Conservation (phyloP, 2,113 vertebrate species). For the Carassius carassius region DNA sequence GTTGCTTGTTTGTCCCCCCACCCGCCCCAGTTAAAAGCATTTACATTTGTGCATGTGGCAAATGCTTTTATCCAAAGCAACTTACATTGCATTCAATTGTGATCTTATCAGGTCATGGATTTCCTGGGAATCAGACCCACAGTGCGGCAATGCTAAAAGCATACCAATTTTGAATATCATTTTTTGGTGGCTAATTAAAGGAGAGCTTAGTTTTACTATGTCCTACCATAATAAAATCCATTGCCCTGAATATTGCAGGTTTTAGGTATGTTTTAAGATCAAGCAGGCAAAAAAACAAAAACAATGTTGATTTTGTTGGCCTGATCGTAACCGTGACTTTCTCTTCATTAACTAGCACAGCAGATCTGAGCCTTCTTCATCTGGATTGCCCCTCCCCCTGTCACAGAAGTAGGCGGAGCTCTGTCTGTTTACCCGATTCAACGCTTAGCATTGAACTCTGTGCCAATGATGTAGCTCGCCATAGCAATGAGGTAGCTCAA, state of each 20-base stretch:
- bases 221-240: not conserved
- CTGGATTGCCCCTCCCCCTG: slow-evolving; percentile 41
- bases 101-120: not conserved
- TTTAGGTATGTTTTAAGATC: not conserved
- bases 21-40: not conserved
- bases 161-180: not conserved
- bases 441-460: not conserved
- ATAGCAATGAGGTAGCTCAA: not conserved
- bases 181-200: not conserved
- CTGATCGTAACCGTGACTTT: not conserved
- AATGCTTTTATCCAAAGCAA: not conserved
- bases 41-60: not conserved
- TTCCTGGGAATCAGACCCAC: not conserved
- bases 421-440: slow-evolving; percentile 4
- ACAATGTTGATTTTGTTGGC: not conserved
- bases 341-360: slow-evolving; percentile 50
- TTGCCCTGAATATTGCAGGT: not conserved
- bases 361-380: slow-evolving; percentile 47
- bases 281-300: not conserved
- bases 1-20: not conserved
- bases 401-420: slow-evolving; percentile 39
- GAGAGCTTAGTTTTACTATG: not conserved
- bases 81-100: not conserved
- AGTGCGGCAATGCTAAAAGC: not conserved
- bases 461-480: slow-evolving; percentile 28